These are phyloP conservation scores for Gopherus evgoodei DNA, from an alignment of 2,113 vertebrate genomes.

Conservation along the genomic window DNA sequence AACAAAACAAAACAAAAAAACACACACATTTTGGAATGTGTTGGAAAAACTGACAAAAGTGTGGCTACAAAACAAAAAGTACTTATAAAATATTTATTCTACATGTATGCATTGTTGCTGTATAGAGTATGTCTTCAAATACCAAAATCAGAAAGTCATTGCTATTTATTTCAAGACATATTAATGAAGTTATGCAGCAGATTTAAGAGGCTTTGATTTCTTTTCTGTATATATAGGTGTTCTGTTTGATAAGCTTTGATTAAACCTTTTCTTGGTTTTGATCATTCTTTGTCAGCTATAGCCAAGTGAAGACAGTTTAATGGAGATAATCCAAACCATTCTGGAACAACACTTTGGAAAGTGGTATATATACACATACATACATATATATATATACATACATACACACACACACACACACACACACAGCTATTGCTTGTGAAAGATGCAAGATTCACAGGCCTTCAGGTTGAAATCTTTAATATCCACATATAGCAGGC, in stretches of 20 bases:
- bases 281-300: background rate
- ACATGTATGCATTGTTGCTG: background rate
- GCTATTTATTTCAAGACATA: background rate
- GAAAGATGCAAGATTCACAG: background rate
- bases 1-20: background rate
- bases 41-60: background rate
- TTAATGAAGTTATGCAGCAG: background rate
- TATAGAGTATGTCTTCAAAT: background rate
- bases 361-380: too few relatives aligned
- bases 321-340: fast-evolving
- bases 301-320: background rate
- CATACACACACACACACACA: background rate
- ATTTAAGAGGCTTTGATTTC: background rate
- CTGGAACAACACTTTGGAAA: background rate
- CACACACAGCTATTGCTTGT: background rate
- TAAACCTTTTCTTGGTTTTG: background rate
- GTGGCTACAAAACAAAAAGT: background rate
- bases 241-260: background rate
- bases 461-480: background rate
- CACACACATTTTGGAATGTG: background rate
- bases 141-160: background rate
- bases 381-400: background rate
- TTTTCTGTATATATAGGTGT: background rate
- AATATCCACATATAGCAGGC: background rate
- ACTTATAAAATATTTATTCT: background rate